A percentile compares a stretch with the other conserved stretches of the same genome.
Evolutionary conservation across 2,888 invertebrate species (phyloP).

Genomic region (Linnaemya tessellans): DNA sequence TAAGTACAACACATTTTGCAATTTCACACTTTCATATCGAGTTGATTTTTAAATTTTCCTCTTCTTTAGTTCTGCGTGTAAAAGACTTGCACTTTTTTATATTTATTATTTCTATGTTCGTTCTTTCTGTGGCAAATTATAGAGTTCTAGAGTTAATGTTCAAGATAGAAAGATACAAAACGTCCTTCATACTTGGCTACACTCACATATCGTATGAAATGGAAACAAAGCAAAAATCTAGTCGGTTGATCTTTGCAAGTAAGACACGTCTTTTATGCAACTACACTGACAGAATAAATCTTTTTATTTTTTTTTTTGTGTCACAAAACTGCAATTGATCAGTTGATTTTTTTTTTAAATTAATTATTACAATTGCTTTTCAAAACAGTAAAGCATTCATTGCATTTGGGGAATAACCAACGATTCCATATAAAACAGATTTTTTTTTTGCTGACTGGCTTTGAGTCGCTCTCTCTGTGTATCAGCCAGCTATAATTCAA

Average conservation of each 20-base stretch:
- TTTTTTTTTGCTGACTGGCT: background rate
- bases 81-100: conserved; percentile 32
- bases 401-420: background rate
- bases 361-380: background rate
- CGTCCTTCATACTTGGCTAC: conserved; percentile 81
- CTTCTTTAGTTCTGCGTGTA: background rate
- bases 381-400: background rate
- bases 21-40: conserved; percentile 59
- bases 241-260: conserved; percentile 34
- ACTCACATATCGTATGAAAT: conserved; percentile 59
- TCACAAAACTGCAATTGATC: no score
- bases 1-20: conserved; percentile 33
- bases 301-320: background rate
- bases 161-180: conserved; percentile 71
- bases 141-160: conserved; percentile 54
- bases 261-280: background rate
- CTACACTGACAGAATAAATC: conserved; percentile 24
- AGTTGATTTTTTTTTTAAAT: background rate
- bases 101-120: background rate
- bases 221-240: conserved; percentile 12
- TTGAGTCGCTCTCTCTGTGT: background rate
- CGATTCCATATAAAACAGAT: background rate
- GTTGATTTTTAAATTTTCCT: conserved; percentile 10
- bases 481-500: conserved; percentile 9
- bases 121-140: conserved; percentile 33